Conservation (phyloP, 2,888 invertebrate genomes). For the Creontiades dilutus region DNA sequence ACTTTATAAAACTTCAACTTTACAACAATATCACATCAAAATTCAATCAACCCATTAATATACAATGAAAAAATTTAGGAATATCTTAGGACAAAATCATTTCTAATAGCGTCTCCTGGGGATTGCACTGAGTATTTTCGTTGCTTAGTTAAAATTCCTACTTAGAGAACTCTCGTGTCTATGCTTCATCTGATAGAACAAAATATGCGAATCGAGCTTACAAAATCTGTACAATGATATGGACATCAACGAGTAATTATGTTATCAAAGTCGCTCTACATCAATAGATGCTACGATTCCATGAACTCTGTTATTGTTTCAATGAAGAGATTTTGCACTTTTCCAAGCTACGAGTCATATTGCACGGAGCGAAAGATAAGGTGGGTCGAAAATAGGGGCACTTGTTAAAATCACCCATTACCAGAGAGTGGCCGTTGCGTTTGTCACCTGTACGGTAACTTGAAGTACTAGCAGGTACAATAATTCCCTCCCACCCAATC, state of each 20-base stretch:
- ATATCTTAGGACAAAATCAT: neutral
- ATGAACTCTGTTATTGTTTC: too few relatives aligned
- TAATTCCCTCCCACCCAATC: too few relatives aligned
- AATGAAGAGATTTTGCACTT: too few relatives aligned
- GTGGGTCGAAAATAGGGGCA: too few relatives aligned
- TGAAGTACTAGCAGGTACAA: too few relatives aligned
- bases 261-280: neutral
- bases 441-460: too few relatives aligned
- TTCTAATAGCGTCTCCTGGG: neutral
- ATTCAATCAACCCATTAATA: conserved; percentile 21
- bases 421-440: too few relatives aligned
- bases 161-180: neutral
- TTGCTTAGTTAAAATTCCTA: neutral
- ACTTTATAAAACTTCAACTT: conserved; percentile 51
- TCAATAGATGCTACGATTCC: neutral
- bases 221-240: conserved; percentile 4
- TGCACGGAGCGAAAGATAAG: too few relatives aligned
- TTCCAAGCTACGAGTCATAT: too few relatives aligned
- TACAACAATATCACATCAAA: conserved; percentile 62
- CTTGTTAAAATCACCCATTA: too few relatives aligned
- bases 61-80: neutral
- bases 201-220: neutral
- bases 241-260: neutral
- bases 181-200: conserved; percentile 5
- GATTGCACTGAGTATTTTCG: conserved; percentile 60